Base-by-base conservation (phyloP, 2,888 invertebrate genomes). In the Aethes cnicana region DNA sequence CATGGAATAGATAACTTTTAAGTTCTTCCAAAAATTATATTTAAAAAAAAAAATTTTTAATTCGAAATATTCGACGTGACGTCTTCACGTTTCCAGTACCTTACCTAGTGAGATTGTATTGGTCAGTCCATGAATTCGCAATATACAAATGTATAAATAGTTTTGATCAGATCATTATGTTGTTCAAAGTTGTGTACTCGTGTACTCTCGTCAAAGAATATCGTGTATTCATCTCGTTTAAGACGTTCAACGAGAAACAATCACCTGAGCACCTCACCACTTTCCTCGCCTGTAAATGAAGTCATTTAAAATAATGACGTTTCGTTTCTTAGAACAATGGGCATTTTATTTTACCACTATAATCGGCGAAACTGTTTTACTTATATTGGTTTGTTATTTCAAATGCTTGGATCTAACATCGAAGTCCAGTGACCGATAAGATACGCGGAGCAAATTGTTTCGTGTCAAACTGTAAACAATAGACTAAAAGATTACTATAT, bases 311-410 rank as follows among this genome's bases (percentile, higher is more conserved):
- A 33, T 46, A 52, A 39, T 46, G 44, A 46, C 33, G 16, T 6
- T 32, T 26, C 44, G 17, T 52, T 46, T 46, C 14, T 14, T 20
- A 28, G 52, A 52, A 52, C 52, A 52, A 52, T 52, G 20, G 37
- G 25, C 12, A 44, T 50, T 37, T 50, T 12, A 17, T 28, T 39
- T 48, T 14, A 14, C 32, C 42, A 14, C 33, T 42, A 18, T 48
- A 36, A 46, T 52, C 52, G 25, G 17, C 30, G 8, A 25, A 28
- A 37, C 39, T n/a, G n/a, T n/a, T n/a, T n/a, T n/a, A n/a, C n/a
- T 32, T 2, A 33, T 46, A 52, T 46, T 36, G 42, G 42, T 39
- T 46, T 46, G 21, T 39, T 52, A 52, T 46, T n/a, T 46, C 37
- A 46, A 52, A 52, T 46, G 20, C 32, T 28, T 26, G 46, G 25